Evolutionary conservation across 2,113 vertebrate species (phyloP).

Genomic region (Barbus barbus): DNA sequence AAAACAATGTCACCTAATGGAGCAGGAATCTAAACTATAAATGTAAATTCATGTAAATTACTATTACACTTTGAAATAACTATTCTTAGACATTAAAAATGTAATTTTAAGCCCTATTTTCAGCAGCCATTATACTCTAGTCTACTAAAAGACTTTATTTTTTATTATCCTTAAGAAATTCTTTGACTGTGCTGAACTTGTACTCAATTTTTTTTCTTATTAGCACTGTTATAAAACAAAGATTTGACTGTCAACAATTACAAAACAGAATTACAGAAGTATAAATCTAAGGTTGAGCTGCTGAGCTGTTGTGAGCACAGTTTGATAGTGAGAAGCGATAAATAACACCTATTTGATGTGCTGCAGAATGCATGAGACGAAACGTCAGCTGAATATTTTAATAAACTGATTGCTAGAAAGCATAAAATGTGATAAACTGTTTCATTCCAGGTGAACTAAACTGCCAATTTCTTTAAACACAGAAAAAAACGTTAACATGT

Average conservation of each 20-base stretch:
- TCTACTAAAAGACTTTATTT: too few relatives aligned
- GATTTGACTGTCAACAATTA: neutral
- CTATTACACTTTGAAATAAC: neutral
- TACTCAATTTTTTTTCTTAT: neutral
- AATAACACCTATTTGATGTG: neutral
- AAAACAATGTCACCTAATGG: neutral
- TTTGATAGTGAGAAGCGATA: neutral
- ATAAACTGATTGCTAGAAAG: neutral
- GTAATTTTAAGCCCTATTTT: too few relatives aligned
- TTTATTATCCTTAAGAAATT: too few relatives aligned
- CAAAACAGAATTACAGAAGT: neutral
- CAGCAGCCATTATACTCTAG: too few relatives aligned
- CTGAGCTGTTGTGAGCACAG: neutral
- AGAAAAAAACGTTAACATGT: neutral
- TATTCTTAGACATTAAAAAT: too few relatives aligned
- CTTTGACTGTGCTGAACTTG: neutral
- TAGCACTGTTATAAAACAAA: neutral
- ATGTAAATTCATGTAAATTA: neutral
- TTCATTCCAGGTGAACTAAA: neutral
- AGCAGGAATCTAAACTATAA: neutral
- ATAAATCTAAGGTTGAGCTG: neutral
- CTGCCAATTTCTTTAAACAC: neutral
- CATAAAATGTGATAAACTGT: neutral
- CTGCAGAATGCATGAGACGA: neutral
- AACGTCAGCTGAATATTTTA: neutral